Evolutionary conservation across 2,113 vertebrate species (phyloP), one percentile per base, ranked within the genome.

Genomic region (Clarias gariepinus): DNA sequence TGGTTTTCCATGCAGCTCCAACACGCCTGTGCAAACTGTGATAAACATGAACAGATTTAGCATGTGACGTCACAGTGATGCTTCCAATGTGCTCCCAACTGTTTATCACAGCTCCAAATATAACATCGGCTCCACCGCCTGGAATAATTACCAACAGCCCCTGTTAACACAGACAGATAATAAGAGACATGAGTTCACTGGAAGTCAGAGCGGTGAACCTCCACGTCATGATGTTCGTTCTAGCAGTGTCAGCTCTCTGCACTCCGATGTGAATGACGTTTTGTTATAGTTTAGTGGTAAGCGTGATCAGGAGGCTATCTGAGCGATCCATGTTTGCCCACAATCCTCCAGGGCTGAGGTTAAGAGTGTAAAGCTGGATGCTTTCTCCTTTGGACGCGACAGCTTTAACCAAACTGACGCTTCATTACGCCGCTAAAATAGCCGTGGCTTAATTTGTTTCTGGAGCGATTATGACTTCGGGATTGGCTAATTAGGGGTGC

Each of bases 401-500:
- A 91, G 36, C 87, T 91, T 79, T 93, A 87, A 91, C 91, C 91
- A 82, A 85, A 86, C 71, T 86, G 86, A 77, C 85, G 91, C 88
- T 92, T 93, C 89, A 92, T 94, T 94, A 92, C 85, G 91, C 93
- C 88, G 84, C 87, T 92, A 89, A 94, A 94, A 95, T 91, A 94
- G 88, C 92, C 86, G 71, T 87, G 90, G 88, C 90, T 92, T 95
- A 91, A 95, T 95, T 95, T 94, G 94, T 95, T 93, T 94, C 90
- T 91, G 85, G 91, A 95, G 92, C 91, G 91, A 94, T 96, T 95
- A 94, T 92, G 92, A 92, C 91, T 94, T 90, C 88, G 90, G 89
- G 91, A 96, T 93, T 91, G 93, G 91, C 93, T 95, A 95, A 96
- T 95, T 96, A 95, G 93, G 79, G 92, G 76, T 85, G 92, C 90